phyloP scores from a whole-genome alignment of 2,888 invertebrate genomes.

The Thumatha senex region DNA sequence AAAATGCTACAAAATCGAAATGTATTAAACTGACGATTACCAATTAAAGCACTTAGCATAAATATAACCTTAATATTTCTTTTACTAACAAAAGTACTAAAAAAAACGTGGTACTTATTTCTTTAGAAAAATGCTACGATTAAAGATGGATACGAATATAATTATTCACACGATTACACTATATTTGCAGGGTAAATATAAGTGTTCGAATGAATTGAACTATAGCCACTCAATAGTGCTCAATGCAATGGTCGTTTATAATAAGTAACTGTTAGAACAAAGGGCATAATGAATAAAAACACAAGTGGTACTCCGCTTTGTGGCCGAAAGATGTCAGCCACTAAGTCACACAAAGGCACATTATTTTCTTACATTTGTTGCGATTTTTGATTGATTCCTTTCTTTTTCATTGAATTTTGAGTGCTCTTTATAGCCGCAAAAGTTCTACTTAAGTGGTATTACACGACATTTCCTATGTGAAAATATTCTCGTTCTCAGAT shows the following conservation, averaged over 20 bases:
- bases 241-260: conserved; percentile 53
- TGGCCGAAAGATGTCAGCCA: conserved; percentile 71
- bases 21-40: too few species aligned
- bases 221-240: conserved; percentile 53
- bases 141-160: neutral
- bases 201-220: conserved; percentile 52
- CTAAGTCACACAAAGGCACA: conserved; percentile 56
- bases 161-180: conserved; percentile 36
- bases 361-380: conserved; percentile 78
- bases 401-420: conserved; percentile 43
- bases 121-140: too few species aligned
- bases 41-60: too few species aligned
- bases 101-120: too few species aligned
- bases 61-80: too few species aligned
- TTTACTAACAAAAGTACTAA: too few species aligned
- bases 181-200: conserved; percentile 19
- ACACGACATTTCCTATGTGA: conserved; percentile 51
- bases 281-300: conserved; percentile 63
- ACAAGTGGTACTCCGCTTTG: conserved; percentile 64
- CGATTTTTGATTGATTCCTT: conserved; percentile 67
- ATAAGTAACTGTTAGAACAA: conserved; percentile 65
- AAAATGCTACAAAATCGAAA: too few species aligned
- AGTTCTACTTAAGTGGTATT: conserved; percentile 40
- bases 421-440: conserved; percentile 56
- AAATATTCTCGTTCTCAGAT: conserved; percentile 21